Conservation (phyloP, 2,888 invertebrate species). For the Noctua pronuba region DNA sequence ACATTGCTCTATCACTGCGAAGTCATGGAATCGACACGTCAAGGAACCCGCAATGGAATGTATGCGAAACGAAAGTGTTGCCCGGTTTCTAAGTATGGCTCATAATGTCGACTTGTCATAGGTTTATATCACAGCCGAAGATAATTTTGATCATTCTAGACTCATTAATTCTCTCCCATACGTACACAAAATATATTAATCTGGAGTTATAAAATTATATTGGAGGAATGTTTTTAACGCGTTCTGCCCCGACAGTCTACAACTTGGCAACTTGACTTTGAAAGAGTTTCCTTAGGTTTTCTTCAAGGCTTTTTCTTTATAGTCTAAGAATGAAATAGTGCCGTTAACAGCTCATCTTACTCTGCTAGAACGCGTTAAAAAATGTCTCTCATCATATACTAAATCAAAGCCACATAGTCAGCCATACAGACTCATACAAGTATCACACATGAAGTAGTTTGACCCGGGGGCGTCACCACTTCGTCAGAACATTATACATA, state of each 20-base stretch:
- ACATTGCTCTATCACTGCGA: slow-evolving; percentile 47
- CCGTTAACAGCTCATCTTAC: slow-evolving; percentile 3
- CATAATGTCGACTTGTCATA: slow-evolving; percentile 41
- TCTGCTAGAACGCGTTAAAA: slow-evolving; percentile 39
- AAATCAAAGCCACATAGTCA: slow-evolving; percentile 40
- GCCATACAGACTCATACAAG: slow-evolving; percentile 43
- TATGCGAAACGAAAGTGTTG: slow-evolving; percentile 35
- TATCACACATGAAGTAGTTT: slow-evolving; percentile 38
- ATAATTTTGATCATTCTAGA: slow-evolving; percentile 55
- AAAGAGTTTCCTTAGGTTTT: not conserved
- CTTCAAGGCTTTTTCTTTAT: slow-evolving; percentile 5
- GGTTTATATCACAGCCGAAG: slow-evolving; percentile 68
- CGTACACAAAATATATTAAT: slow-evolving; percentile 69
- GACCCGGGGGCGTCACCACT: slow-evolving; percentile 25
- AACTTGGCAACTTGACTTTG: not conserved
- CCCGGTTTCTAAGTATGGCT: slow-evolving; percentile 23
- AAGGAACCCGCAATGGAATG: slow-evolving; percentile 58
- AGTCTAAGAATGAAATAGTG: slow-evolving; percentile 8
- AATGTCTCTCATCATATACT: slow-evolving; percentile 2
- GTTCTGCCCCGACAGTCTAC: slow-evolving; percentile 1
- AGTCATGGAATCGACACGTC: slow-evolving; percentile 32
- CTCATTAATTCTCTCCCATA: slow-evolving; percentile 31
- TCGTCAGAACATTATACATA: slow-evolving; percentile 5
- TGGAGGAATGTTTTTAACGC: slow-evolving; percentile 32
- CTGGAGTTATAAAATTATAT: slow-evolving; percentile 45